Base-by-base conservation (phyloP, 2,888 invertebrate species). In the Piscicola geometra region DNA sequence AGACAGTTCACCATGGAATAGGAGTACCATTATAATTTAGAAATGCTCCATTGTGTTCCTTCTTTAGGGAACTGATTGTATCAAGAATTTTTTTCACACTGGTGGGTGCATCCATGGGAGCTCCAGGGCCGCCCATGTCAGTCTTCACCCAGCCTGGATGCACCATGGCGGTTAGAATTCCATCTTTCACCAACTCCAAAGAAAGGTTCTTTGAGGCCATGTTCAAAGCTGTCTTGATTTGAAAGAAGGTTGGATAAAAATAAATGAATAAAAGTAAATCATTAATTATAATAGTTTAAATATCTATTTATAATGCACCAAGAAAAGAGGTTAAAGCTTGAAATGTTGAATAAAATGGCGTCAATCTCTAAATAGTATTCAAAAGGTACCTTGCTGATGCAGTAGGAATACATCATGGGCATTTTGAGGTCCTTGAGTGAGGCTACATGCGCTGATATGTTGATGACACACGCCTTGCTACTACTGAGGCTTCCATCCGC, bases 91-190 rank as follows among this genome's bases (percentile, higher is more conserved):
- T 88, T 0, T 82, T 82, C 3, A 90, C 89, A 83, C 92, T 91
- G 0, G 89, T 88, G 33, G 90, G 89, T 0, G 92, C 87, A 73
- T 90, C 90, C 47, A 93, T 86, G 0, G 90, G 90, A 0, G 94
- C 94, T 79, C 89, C 90, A 56, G 88, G 85, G 2, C 94, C 94
- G 2, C 94, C 94, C 92, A 94, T 91, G 79, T 91, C 91, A 0
- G 94, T 95, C 83, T 90, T 90, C 9, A 94, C 93, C 94, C 94
- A 94, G 0, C 94, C 94, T 0, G 94, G 94, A 86, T 94, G 94
- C 77, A 95, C 75, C 88, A 83, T 88, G 0, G 90, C 88, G 0
- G 90, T 91, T 25, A 93, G 82, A 79, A 95, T 93, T 67, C 90
- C 89, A 80, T 91, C 89, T 56, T 88, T 88, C 83, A 90, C 90